phyloP scores from a whole-genome alignment of 1,140 invertebrate species.

The Anadara kagoshimensis region DNA sequence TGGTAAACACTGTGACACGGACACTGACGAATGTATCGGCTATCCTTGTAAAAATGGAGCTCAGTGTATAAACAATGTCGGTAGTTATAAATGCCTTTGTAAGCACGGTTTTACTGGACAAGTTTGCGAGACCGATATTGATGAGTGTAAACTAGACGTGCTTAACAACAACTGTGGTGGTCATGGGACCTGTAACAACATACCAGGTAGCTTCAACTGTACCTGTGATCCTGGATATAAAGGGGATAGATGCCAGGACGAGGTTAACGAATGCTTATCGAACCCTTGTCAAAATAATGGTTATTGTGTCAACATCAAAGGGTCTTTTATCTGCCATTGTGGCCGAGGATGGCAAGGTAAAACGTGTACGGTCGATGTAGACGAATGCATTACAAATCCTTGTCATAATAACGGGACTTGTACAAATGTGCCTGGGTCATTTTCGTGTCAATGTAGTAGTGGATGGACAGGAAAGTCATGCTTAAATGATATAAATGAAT shows the following conservation, averaged over 20 bases:
- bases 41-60: conserved; percentile 18
- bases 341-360: not conserved
- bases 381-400: not conserved
- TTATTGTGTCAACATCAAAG: not conserved
- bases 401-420: conserved; percentile 33
- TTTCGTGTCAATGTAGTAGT: conserved; percentile 21
- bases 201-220: conserved; percentile 25
- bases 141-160: not conserved
- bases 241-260: conserved; percentile 17
- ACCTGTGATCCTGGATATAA: conserved; percentile 18
- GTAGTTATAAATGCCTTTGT: conserved; percentile 7
- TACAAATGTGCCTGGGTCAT: conserved; percentile 24
- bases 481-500: conserved; percentile 22
- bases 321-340: not conserved
- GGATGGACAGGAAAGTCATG: conserved; percentile 20
- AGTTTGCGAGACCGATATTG: not conserved
- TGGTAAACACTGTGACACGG: conserved; percentile 21
- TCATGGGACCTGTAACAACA: conserved; percentile 30
- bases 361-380: not conserved
- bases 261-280: not conserved
- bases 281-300: not conserved
- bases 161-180: conserved; percentile 12
- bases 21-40: conserved; percentile 56
- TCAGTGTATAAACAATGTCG: conserved; percentile 8
- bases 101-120: not conserved